These are phyloP conservation scores for Charina bottae DNA, from an alignment of 2,113 vertebrate species.

Conservation along the genomic window DNA sequence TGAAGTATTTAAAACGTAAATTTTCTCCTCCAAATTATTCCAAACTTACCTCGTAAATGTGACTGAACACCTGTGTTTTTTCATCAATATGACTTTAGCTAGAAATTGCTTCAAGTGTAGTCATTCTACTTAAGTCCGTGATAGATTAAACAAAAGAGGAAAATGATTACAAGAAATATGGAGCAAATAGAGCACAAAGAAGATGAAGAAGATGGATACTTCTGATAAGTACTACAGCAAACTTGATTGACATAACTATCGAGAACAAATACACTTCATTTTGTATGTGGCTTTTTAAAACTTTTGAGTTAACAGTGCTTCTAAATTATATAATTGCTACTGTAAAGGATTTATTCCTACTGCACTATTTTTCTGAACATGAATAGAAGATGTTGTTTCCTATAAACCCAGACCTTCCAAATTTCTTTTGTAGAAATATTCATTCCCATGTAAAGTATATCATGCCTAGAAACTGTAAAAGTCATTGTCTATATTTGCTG, in stretches of 20 bases:
- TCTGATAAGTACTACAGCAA: slow-evolving; percentile 41
- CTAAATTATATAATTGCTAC: slow-evolving; percentile 44
- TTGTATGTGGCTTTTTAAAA: slow-evolving; percentile 12
- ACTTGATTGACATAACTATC: slow-evolving; percentile 40
- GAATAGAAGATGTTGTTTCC: slow-evolving; percentile 34
- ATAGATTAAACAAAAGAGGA: slow-evolving; percentile 38
- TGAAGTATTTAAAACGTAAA: slow-evolving; percentile 97
- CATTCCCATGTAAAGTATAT: slow-evolving; percentile 28
- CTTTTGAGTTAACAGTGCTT: slow-evolving; percentile 39
- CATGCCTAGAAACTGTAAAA: slow-evolving; percentile 56
- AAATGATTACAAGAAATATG: slow-evolving; percentile 21
- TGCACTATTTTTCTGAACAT: slow-evolving; percentile 38
- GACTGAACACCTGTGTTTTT: slow-evolving; percentile 26
- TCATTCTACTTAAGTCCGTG: slow-evolving; percentile 57
- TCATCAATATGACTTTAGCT: slow-evolving; percentile 38
- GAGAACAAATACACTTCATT: slow-evolving; percentile 34
- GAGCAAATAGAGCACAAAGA: slow-evolving; percentile 64
- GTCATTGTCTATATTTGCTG: slow-evolving; percentile 58
- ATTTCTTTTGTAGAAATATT: slow-evolving; percentile 50
- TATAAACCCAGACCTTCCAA: slow-evolving; percentile 24
- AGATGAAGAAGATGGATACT: slow-evolving; percentile 48
- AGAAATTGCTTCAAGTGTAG: slow-evolving; percentile 43
- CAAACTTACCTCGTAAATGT: slow-evolving; percentile 88
- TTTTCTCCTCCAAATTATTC: slow-evolving; percentile 97
- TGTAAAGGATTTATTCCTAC: slow-evolving; percentile 38